phyloP scores from a whole-genome alignment of 2,888 invertebrate species.

The Acronicta leporina region DNA sequence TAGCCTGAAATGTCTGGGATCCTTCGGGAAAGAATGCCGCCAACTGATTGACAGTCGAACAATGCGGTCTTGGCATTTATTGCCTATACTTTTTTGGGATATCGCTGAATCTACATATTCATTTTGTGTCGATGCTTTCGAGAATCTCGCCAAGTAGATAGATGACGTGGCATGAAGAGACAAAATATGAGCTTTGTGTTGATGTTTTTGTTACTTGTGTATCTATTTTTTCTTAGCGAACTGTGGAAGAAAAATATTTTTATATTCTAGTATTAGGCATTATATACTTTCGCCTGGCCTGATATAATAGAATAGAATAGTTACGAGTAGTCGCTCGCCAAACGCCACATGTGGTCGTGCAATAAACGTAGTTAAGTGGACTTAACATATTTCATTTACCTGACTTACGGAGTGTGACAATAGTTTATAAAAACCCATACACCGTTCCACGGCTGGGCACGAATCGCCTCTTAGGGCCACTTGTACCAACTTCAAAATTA shows the following conservation, averaged over 20 bases:
- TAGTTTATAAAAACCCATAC: too few species aligned
- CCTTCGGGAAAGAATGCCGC: conserved; percentile 53
- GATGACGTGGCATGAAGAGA: conserved; percentile 46
- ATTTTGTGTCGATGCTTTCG: conserved; percentile 48
- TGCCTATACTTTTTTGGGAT: conserved; percentile 49
- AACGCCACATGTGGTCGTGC: too few species aligned
- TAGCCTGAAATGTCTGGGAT: conserved; percentile 41
- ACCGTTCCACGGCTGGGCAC: too few species aligned
- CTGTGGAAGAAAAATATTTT: too few species aligned
- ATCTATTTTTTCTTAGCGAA: conserved; percentile 18
- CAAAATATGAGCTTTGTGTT: conserved; percentile 21
- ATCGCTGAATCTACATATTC: conserved; percentile 54
- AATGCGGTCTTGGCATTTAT: conserved; percentile 57
- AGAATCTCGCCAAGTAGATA: conserved; percentile 41
- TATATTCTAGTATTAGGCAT: background rate
- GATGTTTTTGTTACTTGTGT: conserved; percentile 21
- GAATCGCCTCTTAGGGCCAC: too few species aligned
- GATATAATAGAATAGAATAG: too few species aligned
- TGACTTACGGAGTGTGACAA: too few species aligned
- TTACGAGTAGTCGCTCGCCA: too few species aligned
- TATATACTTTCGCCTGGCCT: too few species aligned
- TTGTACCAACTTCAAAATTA: too few species aligned
- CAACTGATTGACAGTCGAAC: conserved; percentile 52
- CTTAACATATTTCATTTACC: too few species aligned
- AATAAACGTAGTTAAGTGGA: too few species aligned